phyloP scores from a whole-genome alignment of 2,113 vertebrate genomes.

The Periophthalmodon schlosseri region DNA sequence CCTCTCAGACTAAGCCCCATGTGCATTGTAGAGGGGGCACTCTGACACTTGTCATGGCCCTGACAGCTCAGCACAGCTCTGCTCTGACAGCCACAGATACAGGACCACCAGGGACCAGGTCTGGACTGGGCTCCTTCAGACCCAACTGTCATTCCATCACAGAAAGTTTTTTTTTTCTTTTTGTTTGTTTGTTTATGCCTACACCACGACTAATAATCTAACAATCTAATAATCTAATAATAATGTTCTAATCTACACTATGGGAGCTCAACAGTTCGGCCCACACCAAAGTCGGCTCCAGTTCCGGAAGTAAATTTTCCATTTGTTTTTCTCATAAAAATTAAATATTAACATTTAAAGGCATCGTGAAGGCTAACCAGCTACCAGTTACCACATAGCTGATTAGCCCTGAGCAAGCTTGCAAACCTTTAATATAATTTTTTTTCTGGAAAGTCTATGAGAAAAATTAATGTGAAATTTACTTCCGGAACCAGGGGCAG shows the following conservation, averaged over 20 bases:
- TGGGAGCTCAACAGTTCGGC: no score
- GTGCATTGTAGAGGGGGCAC: constrained; percentile 49
- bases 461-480: no score
- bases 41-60: constrained; percentile 53
- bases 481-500: no score
- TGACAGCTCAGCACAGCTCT: constrained; percentile 62
- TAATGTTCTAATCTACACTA: constrained; percentile 28
- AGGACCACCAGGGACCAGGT: constrained; percentile 37
- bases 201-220: constrained; percentile 29
- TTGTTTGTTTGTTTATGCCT: constrained; percentile 11
- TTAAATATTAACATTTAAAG: no score
- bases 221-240: constrained; percentile 17
- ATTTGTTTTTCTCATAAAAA: no score
- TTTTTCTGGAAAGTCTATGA: no score
- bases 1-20: constrained; percentile 24
- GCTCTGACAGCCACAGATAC: constrained; percentile 53
- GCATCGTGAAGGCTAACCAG: no score
- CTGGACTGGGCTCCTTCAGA: constrained; percentile 35
- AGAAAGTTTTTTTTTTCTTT: constrained; percentile 39
- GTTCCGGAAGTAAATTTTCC: no score
- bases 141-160: constrained; percentile 50
- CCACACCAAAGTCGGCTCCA: no score
- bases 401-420: no score
- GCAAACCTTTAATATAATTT: no score
- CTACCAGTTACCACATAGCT: no score